phyloP scores from a whole-genome alignment of 2,113 vertebrate species.

The Symphodus melops region DNA sequence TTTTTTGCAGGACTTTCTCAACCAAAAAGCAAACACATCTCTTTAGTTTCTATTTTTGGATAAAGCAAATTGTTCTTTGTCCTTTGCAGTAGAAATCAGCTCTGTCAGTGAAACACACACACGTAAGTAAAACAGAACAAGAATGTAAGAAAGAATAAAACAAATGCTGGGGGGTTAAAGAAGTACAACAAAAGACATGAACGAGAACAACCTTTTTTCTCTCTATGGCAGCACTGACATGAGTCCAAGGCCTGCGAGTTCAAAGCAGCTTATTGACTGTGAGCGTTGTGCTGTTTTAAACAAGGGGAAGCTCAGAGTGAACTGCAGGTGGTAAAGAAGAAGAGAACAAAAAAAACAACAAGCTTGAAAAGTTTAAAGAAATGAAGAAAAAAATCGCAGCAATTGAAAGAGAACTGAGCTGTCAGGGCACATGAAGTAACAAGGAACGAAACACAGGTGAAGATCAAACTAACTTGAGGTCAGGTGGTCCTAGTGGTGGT shows the following conservation, averaged over 20 bases:
- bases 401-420: background rate
- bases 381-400: background rate
- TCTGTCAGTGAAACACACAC: slow-evolving; percentile 2
- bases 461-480: background rate
- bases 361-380: background rate
- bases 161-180: background rate
- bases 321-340: background rate
- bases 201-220: slow-evolving; percentile 7
- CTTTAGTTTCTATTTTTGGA: slow-evolving; percentile 18
- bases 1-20: too few species aligned
- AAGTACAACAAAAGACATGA: slow-evolving; percentile 7
- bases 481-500: background rate
- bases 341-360: background rate
- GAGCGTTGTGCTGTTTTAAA: slow-evolving; percentile 24
- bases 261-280: slow-evolving; percentile 30
- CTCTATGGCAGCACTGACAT: background rate
- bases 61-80: slow-evolving; percentile 4
- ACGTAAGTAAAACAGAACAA: background rate
- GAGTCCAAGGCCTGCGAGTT: slow-evolving; percentile 25
- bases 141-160: background rate
- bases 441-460: background rate
- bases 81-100: background rate
- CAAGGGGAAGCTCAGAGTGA: slow-evolving; percentile 9
- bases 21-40: background rate
- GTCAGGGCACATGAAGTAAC: background rate